Conservation (phyloP, 2,888 invertebrate species). For the Synergus umbraculus region DNA sequence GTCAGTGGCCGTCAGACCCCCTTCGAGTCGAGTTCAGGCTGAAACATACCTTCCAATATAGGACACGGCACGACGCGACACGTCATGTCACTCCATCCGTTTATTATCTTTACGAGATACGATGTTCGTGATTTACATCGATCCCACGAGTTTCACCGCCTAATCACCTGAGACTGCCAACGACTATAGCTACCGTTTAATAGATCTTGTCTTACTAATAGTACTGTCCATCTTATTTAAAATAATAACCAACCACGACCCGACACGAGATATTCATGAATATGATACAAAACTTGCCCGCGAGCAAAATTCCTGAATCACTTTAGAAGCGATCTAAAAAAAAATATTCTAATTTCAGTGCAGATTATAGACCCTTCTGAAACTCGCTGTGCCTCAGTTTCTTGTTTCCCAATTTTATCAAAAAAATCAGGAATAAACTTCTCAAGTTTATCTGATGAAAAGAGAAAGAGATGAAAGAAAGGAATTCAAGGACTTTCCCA, state of each 20-base stretch:
- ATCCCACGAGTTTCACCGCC: slow-evolving; percentile 43
- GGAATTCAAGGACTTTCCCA: neutral
- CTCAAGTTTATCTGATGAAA: neutral
- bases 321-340: neutral
- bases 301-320: neutral
- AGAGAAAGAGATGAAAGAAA: neutral
- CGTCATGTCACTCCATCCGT: slow-evolving; percentile 58
- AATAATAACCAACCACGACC: slow-evolving; percentile 32
- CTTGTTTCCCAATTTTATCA: neutral
- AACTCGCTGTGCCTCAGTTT: neutral
- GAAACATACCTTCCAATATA: slow-evolving; percentile 58
- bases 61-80: slow-evolving; percentile 58
- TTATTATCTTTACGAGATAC: slow-evolving; percentile 58
- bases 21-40: slow-evolving; percentile 52
- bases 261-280: neutral
- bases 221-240: slow-evolving; percentile 39
- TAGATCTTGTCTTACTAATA: slow-evolving; percentile 40
- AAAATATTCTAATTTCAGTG: neutral
- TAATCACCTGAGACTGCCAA: slow-evolving; percentile 43
- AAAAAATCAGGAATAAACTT: neutral
- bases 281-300: slow-evolving; percentile 3
- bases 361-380: neutral
- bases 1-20: slow-evolving; percentile 65
- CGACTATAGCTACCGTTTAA: slow-evolving; percentile 34
- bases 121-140: slow-evolving; percentile 48